Conservation (phyloP, 2,113 vertebrate genomes). For the Sphyrna mokarran region DNA sequence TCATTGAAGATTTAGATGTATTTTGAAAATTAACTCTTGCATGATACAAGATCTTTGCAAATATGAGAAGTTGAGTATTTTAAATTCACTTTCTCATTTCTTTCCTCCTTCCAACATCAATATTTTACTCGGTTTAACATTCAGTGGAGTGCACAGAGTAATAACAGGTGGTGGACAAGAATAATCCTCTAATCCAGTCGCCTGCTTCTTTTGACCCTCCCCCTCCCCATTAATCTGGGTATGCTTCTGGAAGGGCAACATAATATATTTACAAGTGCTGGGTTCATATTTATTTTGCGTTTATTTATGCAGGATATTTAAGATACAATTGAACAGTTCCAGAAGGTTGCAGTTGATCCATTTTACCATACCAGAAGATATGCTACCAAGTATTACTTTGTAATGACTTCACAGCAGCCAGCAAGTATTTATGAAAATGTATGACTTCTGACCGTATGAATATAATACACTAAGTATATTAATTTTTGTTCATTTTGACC, state of each 20-base stretch:
- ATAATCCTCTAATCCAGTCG: not conserved
- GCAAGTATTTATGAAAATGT: not conserved
- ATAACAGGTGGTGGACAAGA: not conserved
- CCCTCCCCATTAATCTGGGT: not conserved
- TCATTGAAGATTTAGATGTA: not conserved
- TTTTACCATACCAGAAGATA: not conserved
- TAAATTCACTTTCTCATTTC: not conserved
- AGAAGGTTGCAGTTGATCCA: not conserved
- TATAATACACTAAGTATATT: not conserved
- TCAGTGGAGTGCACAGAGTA: not conserved
- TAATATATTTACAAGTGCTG: not conserved
- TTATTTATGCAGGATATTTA: not conserved
- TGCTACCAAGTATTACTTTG: not conserved
- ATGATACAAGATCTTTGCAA: not conserved
- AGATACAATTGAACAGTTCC: not conserved
- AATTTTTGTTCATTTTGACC: too few relatives aligned
- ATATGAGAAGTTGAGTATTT: not conserved
- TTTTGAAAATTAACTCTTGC: not conserved
- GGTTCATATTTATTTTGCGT: not conserved
- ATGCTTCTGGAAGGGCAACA: not conserved
- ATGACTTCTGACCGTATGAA: not conserved
- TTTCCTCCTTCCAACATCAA: not conserved
- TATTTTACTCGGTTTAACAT: not conserved
- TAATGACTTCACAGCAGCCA: not conserved
- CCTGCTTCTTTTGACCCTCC: not conserved